Base-by-base conservation (phyloP, 23 tunicate species). In the Ascidia mentula region DNA sequence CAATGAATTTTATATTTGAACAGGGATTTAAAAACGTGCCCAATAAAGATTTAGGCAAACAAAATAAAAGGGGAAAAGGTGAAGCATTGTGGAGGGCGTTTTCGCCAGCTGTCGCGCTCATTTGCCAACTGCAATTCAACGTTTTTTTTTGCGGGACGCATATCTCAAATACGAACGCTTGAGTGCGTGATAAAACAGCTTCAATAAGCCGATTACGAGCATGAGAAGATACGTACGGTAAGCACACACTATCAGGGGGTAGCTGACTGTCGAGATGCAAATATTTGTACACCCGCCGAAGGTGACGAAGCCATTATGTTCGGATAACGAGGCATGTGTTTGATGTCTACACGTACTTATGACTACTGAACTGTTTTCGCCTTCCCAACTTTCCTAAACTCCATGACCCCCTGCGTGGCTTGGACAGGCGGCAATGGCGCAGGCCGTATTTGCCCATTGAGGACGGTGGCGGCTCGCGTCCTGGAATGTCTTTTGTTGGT, bases 191-290 rank as follows among this genome's bases (percentile, higher is more conserved):
- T 53, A 53, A 53, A 53, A 53, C 65, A 53, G 28, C 22, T 28
- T 20, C 24, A 53, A 53, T 53, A 53, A 28, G 65, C 65, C 65
- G 65, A 53, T 53, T 53, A 53, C 28, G 65, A 6, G 65, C 65
- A 26, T 53, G 65, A 53, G 65, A 53, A 53, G 65, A 53, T 53
- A 53, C 65, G 65, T 53, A 28, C 24, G 65, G 65, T 53, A 53
- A 53, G 65, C 65, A 53, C 65, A 53, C 65, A 53, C 65, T 53
- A 5, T 20, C 65, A 53, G 65, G 65, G 65, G 65, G 65, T n/a
- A 53, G 12, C 65, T 28, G 65, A 53, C 24, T 53, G 24, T 26
- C 65, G 65, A 3, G 24, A 53, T 53, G 13, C 65, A 53, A 53
- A 53, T 53, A 53, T 53, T 53, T 53, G 65, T 53, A 28, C 65